These are phyloP conservation scores for Bos javanicus DNA, from an alignment of 2,113 vertebrate species.

Conservation along the genomic window DNA sequence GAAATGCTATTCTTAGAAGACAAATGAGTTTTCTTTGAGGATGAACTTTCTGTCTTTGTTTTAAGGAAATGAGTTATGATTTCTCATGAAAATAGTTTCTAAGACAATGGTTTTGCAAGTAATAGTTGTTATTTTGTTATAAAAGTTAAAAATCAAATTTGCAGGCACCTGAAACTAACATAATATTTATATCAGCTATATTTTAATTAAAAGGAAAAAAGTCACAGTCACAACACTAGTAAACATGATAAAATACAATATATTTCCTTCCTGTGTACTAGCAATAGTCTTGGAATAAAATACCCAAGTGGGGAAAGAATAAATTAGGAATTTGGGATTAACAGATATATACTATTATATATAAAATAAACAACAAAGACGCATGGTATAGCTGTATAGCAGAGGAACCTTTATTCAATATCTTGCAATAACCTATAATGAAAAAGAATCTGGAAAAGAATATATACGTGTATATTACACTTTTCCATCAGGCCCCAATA, in stretches of 20 bases:
- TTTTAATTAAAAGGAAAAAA: neutral
- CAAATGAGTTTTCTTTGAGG: constrained; percentile 58
- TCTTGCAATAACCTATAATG: neutral
- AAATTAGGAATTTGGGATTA: neutral
- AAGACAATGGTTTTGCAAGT: constrained; percentile 40
- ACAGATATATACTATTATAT: neutral
- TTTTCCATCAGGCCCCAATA: neutral
- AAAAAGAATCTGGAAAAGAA: neutral
- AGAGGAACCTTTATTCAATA: neutral
- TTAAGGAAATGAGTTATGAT: constrained; percentile 56
- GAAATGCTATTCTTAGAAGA: constrained; percentile 61
- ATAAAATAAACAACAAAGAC: neutral
- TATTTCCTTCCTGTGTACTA: neutral
- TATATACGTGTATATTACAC: neutral
- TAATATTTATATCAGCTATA: neutral
- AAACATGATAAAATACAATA: constrained; percentile 34
- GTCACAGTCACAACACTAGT: neutral
- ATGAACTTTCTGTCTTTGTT: constrained; percentile 63
- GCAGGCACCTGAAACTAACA: neutral
- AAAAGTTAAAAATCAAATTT: constrained; percentile 42
- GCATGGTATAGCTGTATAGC: neutral
- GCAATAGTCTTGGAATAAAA: neutral
- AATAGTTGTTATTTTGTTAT: constrained; percentile 25
- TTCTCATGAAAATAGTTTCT: constrained; percentile 60
- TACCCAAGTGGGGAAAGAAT: neutral